Base-by-base conservation (phyloP, 2,888 invertebrate genomes). In the Conchocele bisecta region DNA sequence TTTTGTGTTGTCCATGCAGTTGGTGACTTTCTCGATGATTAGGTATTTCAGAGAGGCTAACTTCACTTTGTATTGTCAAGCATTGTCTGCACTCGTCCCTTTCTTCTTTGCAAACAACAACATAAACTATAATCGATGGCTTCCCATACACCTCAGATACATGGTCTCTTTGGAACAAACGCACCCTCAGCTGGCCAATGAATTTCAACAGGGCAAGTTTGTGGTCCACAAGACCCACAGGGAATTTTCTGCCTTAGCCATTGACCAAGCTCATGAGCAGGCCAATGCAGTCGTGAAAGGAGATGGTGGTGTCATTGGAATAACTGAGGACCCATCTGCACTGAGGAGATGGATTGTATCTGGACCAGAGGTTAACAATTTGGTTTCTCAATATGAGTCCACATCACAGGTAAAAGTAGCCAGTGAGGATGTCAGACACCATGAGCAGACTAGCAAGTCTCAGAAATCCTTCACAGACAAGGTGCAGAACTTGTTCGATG, bases 191-290 rank as follows among this genome's bases (percentile, higher is more conserved):
- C 9, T 85, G 7, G 59, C 58, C 13, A 13, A 20, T 5, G 76
- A 80, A 48, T 83, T 82, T 64, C 3, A 65, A 6, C 59, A 41
- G 13, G 81, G 83, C 11, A 75, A 75, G 5, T 81, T 82, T 64
- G 68, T 66, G 31, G 67, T 81, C 2, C 35, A 65, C 46, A 85
- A 86, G 44, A 69, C 80, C 13, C 51, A 42, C 9, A 31, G 58
- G n/a, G 46, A 56, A 20, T 82, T 72, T 50, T 81, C 79, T 17
- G 56, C 63, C 35, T 65, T 81, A 51, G 75, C 83, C 15, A 75
- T 80, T 41, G 72, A 81, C 51, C 82, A 79, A 54, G 75, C 82
- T 9, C 81, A 85, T 56, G 81, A 86, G 50, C 83, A 86, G 28
- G 60, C 41, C 42, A 84, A 84, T 72, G 75, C 61, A 33, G 29